Evolutionary conservation across 2,797 vertebrate species (phyloP), one percentile per base, ranked within the genome.

Genomic region (Pipistrellus kuhlii): DNA sequence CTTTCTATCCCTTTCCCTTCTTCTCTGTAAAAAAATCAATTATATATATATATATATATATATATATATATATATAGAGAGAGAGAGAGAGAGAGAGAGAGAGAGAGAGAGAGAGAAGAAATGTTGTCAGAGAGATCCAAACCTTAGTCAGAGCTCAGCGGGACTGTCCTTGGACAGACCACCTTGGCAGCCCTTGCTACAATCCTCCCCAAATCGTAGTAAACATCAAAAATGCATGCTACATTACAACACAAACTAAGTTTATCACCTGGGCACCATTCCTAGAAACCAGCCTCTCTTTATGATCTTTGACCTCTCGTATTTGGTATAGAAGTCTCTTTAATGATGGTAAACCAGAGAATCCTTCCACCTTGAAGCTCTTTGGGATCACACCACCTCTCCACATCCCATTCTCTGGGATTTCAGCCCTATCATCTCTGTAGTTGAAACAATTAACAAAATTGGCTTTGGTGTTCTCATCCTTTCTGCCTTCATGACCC

Each of bases 191-290:
- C 83, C 27, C 13, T 57, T 41, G 46, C 32, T 44, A 75, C 8
- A 35, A 46, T 85, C 14, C 12, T 57, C 44, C 30, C 3, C 27
- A 77, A 80, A 93, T 35, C 7, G 57, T 64, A 87, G 27, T 48
- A 88, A 93, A 75, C 18, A 57, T 72, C 27, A 81, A 23, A 90
- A 64, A 81, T 11, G 66, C n/a, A 51, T 77, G 59, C 30, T 57
- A 83, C 5, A 17, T 84, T 44, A 72, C 30, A 76, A 44, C 35
- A 88, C 38, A 87, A 90, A 75, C 82, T 41, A 81, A 91, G 86
- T 80, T 66, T 66, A 82, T 44, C 8, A 4, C 12, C 20, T 38
- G 17, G 85, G 51, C n/a, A 59, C 11, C 21, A 75, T 44, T 80
- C 73, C 72, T 85, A 64, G 85, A 76, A 91, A 75, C 15, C 32